Evolutionary conservation across 1,140 invertebrate species (phyloP).

Genomic region (Drosophila mayri): DNA sequence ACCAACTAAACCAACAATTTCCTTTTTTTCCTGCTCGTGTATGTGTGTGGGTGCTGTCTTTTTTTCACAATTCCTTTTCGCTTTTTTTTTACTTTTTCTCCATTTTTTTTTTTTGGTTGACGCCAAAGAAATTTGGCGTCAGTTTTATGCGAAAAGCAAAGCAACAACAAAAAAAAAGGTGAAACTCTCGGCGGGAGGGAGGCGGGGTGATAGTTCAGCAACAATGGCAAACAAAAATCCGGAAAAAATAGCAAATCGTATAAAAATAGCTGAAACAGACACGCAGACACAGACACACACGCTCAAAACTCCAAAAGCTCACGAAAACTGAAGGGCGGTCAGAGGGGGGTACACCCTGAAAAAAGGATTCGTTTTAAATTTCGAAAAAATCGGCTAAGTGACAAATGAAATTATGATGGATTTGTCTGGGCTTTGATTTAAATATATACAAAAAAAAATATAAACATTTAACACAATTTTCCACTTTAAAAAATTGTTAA

Average conservation of each 20-base stretch:
- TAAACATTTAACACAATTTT: background rate
- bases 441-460: background rate
- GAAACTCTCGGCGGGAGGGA: conserved; percentile 17
- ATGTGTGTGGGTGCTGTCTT: conserved; percentile 31
- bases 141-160: conserved; percentile 66
- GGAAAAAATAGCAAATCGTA: conserved; percentile 80
- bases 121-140: conserved; percentile 82
- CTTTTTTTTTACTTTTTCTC: background rate
- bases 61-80: conserved; percentile 13
- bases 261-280: conserved; percentile 75
- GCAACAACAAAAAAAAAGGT: conserved; percentile 59
- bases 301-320: conserved; percentile 30
- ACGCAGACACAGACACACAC: conserved; percentile 47
- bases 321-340: conserved; percentile 4
- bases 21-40: conserved; percentile 13
- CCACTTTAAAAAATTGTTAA: background rate
- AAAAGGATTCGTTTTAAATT: background rate
- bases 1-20: conserved; percentile 58
- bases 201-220: conserved; percentile 26
- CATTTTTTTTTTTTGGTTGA: conserved; percentile 68
- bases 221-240: conserved; percentile 80
- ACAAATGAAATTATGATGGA: background rate
- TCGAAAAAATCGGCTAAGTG: background rate
- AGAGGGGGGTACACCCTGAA: conserved; percentile 9
- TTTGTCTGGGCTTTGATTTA: background rate